Evolutionary conservation across 2,113 vertebrate species (phyloP), one percentile per base, ranked within the genome.

Genomic region (Nyctereutes procyonoides): DNA sequence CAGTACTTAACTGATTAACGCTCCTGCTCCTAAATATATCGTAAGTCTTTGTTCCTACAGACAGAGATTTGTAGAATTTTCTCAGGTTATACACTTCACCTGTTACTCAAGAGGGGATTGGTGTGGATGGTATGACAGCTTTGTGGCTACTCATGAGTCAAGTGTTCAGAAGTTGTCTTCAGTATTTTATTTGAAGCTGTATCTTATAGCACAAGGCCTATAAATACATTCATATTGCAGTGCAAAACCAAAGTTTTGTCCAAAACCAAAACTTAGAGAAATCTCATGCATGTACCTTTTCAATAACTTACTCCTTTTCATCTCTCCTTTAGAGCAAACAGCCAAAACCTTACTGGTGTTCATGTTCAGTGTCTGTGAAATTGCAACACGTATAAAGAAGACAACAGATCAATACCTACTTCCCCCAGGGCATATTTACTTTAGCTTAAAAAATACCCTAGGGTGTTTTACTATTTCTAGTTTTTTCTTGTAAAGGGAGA

Each of bases 401-500:
- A 87, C 19, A 85, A 63, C 15, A 94, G 88, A n/a, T 89, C 28
- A 83, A 73, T 69, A 90, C 10, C 22, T 73, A 26, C 51, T 24
- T 91, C n/a, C 43, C 74, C 13, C 28, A 53, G 53, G 60, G 24
- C 35, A 77, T 62, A 26, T 35, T 86, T 95, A 82, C 12, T 65
- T 79, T 14, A 60, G 48, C 77, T 74, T 14, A 48, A 95, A 88
- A 63, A 38, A 7, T 9, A 26, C 16, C 35, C 53, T 51, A 26
- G 80, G n/a, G 5, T 38, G 84, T 89, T 98, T 97, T 88, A 93
- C 60, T 69, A 26, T 96, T 97, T 96, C 83, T 32, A 95, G 89
- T 62, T 83, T 94, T 94, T 97, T 94, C 93, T 95, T 81, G 38
- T 97, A 93, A 95, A 96, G 35, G 35, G 62, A 93, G 90, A 89